Evolutionary conservation across 2,797 vertebrate species (phyloP).

Genomic region (Anisognathus igniventris): DNA sequence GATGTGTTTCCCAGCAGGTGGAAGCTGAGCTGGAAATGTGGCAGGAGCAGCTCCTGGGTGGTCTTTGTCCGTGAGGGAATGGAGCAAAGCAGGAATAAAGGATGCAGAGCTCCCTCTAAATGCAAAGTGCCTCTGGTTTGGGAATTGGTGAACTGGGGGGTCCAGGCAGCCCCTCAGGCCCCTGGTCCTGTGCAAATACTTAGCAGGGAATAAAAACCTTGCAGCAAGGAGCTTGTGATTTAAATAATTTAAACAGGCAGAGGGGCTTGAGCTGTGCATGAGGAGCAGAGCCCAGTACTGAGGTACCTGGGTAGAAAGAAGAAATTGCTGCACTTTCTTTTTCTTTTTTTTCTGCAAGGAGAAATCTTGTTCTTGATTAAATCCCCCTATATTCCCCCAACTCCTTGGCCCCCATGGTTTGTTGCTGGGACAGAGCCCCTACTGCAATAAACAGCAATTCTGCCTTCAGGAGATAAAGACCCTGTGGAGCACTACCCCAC

Average conservation of each 20-base stretch:
- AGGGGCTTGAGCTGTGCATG: neutral
- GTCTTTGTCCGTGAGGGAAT: neutral
- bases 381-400: fast-evolving
- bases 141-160: neutral
- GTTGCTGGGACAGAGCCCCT: neutral
- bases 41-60: neutral
- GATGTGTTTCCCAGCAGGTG: neutral
- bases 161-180: neutral
- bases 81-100: neutral
- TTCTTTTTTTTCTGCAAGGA: neutral
- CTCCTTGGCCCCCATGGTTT: neutral
- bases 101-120: neutral
- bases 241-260: neutral
- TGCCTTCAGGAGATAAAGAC: neutral
- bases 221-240: neutral
- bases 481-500: fast-evolving
- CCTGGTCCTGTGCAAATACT: neutral
- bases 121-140: neutral
- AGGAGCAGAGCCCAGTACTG: neutral
- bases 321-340: neutral
- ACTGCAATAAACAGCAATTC: neutral
- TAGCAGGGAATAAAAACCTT: neutral
- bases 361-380: neutral
- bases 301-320: neutral
- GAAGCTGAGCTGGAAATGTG: neutral